Percentiles rank a stretch among this genome's conserved stretches.
Evolutionary conservation across 2,888 invertebrate species (phyloP).

Genomic region (Meiosimyza platycephala): DNA sequence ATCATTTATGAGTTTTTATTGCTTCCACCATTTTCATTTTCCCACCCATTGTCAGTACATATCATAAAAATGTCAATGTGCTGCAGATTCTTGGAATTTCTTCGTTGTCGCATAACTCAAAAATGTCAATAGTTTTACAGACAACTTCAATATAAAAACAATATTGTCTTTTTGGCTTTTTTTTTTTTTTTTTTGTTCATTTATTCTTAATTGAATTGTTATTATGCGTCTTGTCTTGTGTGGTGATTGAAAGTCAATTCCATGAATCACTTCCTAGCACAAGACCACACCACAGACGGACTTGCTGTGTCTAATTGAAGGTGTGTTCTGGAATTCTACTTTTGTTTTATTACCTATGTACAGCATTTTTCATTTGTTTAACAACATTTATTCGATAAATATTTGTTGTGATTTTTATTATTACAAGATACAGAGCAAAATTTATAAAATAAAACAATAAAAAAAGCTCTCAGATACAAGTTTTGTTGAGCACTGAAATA

Average conservation of each 20-base stretch:
- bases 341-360: neutral
- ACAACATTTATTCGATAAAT: conserved; percentile 16
- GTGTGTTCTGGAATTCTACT: conserved; percentile 17
- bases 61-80: conserved; percentile 32
- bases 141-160: neutral
- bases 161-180: neutral
- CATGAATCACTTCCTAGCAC: conserved; percentile 12
- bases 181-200: neutral
- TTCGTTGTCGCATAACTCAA: conserved; percentile 30
- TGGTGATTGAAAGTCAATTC: conserved; percentile 3
- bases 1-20: conserved; percentile 1
- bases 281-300: neutral
- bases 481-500: too few relatives aligned
- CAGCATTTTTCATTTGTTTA: neutral
- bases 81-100: conserved; percentile 59
- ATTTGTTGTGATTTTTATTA: conserved; percentile 3
- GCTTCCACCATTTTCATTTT: conserved; percentile 3
- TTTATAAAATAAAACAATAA: too few relatives aligned
- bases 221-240: neutral
- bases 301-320: neutral
- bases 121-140: conserved; percentile 52
- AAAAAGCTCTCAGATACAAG: too few relatives aligned
- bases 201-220: conserved; percentile 23
- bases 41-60: conserved; percentile 24
- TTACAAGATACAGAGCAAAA: too few relatives aligned